A percentile compares a stretch with the other conserved stretches of the same genome.
Evolutionary conservation across 2,888 invertebrate species (phyloP).

Genomic region (Sesamia inferens): DNA sequence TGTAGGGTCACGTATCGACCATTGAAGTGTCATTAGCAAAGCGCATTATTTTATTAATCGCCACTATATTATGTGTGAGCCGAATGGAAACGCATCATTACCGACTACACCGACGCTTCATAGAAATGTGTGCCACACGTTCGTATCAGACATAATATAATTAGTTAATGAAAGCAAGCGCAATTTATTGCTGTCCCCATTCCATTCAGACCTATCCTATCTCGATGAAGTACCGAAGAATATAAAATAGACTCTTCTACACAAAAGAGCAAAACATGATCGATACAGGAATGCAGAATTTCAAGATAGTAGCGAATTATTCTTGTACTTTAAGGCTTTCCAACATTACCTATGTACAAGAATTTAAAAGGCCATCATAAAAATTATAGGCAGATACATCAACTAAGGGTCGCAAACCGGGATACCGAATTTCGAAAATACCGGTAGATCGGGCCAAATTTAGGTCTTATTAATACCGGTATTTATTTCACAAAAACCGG

Average conservation of each 20-base stretch:
- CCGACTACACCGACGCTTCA: conserved; percentile 26
- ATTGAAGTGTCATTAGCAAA: conserved; percentile 66
- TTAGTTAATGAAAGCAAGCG: conserved; percentile 55
- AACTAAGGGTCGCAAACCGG: no score
- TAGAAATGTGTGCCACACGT: conserved; percentile 53
- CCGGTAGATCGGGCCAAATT: no score
- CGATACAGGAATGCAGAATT: conserved; percentile 50
- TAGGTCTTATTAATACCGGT: no score
- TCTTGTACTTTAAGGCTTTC: conserved; percentile 1
- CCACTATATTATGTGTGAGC: conserved; percentile 58
- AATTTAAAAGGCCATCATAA: conserved; percentile 70
- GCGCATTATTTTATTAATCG: conserved; percentile 63
- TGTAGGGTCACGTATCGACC: conserved; percentile 64
- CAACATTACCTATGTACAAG: conserved; percentile 68
- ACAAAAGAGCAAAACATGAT: conserved; percentile 22
- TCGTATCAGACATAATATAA: conserved; percentile 56
- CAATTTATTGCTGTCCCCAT: conserved; percentile 35
- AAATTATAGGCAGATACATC: conserved; percentile 62
- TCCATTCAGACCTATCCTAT: conserved; percentile 21
- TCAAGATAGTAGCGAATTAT: conserved; percentile 45
- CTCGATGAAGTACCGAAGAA: conserved; percentile 19
- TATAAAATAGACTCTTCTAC: conserved; percentile 14
- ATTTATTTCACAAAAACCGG: no score
- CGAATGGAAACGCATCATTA: conserved; percentile 57
- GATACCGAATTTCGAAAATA: no score